Evolutionary conservation across 2,113 vertebrate species (phyloP).

Genomic region (Monarcha castaneiventris): DNA sequence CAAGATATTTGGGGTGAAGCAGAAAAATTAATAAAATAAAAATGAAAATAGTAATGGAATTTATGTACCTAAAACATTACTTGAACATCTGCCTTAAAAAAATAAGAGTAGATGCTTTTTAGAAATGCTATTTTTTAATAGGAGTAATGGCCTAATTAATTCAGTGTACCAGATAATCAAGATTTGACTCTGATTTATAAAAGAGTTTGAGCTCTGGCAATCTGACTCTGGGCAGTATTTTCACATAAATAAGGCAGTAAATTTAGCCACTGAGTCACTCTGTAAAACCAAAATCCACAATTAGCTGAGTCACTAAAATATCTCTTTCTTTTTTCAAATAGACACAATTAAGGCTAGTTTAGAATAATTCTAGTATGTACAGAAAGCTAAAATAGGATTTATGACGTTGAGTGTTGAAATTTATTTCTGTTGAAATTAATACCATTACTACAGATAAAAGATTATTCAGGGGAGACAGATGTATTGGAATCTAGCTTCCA

Average conservation of each 20-base stretch:
- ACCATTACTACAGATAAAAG: not conserved
- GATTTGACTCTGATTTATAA: not conserved
- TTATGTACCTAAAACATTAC: not conserved
- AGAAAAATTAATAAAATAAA: not conserved
- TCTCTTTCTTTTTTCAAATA: not conserved
- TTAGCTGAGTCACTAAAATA: not conserved
- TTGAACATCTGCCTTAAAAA: not conserved
- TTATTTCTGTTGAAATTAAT: not conserved
- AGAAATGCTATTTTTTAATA: not conserved
- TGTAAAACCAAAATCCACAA: not conserved
- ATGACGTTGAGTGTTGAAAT: not conserved
- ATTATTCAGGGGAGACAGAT: not conserved
- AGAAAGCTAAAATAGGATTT: not conserved
- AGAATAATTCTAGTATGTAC: not conserved
- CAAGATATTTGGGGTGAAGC: not conserved
- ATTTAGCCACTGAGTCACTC: not conserved
- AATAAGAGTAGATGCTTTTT: not conserved
- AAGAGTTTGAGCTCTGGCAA: not conserved
- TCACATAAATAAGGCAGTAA: not conserved
- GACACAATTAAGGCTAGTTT: not conserved
- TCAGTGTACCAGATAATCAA: not conserved
- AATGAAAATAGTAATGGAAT: not conserved
- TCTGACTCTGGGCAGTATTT: not conserved
- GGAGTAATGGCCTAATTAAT: not conserved
- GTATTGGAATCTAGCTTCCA: not conserved